Evolutionary conservation across 2,797 vertebrate species (phyloP).

Genomic region (Phataginus tricuspis): DNA sequence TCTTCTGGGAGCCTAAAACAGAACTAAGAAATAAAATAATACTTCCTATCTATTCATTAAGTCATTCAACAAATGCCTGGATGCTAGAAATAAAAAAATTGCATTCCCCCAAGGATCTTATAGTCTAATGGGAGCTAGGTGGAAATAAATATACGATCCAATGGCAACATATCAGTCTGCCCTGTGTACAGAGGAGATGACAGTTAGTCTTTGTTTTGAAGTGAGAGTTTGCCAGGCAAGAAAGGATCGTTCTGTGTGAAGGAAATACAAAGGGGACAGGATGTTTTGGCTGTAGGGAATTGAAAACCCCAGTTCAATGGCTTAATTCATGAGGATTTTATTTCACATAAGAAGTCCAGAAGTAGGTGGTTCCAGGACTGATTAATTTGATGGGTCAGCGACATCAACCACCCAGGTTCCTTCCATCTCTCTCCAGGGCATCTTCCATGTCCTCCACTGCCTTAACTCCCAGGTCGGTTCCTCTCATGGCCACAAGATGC

Average conservation of each 20-base stretch:
- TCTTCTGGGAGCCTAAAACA: background rate
- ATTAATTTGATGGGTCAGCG: background rate
- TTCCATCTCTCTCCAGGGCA: background rate
- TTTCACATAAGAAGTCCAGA: background rate
- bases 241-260: background rate
- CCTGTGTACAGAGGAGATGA: background rate
- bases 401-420: background rate
- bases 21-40: constrained; percentile 38
- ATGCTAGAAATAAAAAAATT: constrained; percentile 42
- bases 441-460: background rate
- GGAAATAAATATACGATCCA: constrained; percentile 2
- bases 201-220: background rate
- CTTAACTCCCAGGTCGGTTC: background rate
- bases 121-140: background rate
- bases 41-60: background rate
- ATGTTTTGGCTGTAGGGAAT: background rate
- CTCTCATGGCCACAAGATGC: background rate
- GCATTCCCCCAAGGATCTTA: background rate
- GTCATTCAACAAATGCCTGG: constrained; percentile 5
- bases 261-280: background rate
- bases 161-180: background rate
- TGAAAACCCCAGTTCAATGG: background rate
- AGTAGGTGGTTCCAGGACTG: background rate
- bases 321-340: background rate
- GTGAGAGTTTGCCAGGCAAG: background rate